Conservation (phyloP, 2,888 invertebrate genomes). For the Rhaphigaster nebulosa region DNA sequence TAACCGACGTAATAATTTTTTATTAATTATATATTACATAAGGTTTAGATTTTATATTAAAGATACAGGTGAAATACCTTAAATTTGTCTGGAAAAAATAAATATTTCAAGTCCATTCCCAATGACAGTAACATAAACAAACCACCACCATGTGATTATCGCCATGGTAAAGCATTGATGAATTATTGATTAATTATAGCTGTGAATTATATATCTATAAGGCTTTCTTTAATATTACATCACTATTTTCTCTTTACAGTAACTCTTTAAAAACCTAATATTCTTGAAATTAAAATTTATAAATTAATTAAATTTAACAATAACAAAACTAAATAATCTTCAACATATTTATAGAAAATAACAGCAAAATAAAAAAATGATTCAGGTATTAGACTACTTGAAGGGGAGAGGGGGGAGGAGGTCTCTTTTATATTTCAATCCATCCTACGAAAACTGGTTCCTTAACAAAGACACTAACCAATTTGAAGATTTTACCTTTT, state of each 20-base stretch:
- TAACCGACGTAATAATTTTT: slow-evolving; percentile 5
- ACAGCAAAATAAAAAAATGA: background rate
- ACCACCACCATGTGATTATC: background rate
- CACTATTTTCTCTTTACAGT: background rate
- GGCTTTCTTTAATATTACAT: background rate
- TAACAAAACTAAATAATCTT: background rate
- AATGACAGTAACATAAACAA: background rate
- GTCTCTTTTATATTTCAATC: too few species aligned
- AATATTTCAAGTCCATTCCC: slow-evolving; percentile 1
- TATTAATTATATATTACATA: background rate
- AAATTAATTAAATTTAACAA: background rate
- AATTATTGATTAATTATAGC: background rate
- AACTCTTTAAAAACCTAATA: background rate
- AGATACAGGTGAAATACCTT: slow-evolving; percentile 13
- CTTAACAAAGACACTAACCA: too few species aligned
- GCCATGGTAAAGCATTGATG: background rate
- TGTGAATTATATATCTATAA: background rate
- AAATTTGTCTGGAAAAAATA: slow-evolving; percentile 4
- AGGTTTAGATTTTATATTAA: slow-evolving; percentile 16
- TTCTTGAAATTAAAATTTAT: background rate
- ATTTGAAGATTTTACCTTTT: too few species aligned
- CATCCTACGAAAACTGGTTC: too few species aligned
- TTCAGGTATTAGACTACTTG: background rate
- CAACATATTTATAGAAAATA: background rate
- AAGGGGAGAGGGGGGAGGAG: too few species aligned